Conservation (phyloP, 2,113 vertebrate genomes). For the Pseudorectes ferrugineus region DNA sequence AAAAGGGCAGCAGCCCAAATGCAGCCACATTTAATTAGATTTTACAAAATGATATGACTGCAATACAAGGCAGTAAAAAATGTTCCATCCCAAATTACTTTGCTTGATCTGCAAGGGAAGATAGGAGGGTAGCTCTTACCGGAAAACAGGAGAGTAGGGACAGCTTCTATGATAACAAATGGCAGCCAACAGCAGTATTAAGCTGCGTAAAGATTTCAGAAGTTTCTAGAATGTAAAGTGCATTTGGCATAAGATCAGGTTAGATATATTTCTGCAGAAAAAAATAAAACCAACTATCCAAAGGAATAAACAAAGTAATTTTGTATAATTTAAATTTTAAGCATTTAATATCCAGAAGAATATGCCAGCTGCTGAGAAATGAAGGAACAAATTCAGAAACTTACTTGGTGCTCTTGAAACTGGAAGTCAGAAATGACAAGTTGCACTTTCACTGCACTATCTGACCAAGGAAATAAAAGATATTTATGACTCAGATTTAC, state of each 20-base stretch:
- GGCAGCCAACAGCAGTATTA: not conserved
- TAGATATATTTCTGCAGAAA: not conserved
- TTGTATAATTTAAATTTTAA: not conserved
- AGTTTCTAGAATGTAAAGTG: not conserved
- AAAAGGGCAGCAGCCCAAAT: not conserved
- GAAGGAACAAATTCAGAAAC: not conserved
- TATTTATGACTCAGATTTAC: conserved; percentile 51
- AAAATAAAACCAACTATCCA: not conserved
- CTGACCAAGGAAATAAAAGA: conserved; percentile 38
- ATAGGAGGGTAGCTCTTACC: not conserved
- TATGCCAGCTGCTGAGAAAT: not conserved
- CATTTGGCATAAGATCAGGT: not conserved
- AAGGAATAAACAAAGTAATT: not conserved
- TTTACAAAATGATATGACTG: not conserved
- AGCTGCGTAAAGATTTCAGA: not conserved
- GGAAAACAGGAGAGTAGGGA: not conserved
- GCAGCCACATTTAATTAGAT: not conserved
- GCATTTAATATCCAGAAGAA: not conserved
- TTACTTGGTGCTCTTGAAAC: not conserved
- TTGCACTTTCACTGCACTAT: conserved; percentile 7
- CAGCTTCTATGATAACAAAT: not conserved
- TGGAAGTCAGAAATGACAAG: conserved; percentile 41
- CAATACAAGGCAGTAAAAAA: not conserved
- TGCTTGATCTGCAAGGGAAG: not conserved
- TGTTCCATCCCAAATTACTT: not conserved